Evolutionary conservation across 2,113 vertebrate genomes (phyloP).

Genomic region (Syngnathoides biaculeatus): DNA sequence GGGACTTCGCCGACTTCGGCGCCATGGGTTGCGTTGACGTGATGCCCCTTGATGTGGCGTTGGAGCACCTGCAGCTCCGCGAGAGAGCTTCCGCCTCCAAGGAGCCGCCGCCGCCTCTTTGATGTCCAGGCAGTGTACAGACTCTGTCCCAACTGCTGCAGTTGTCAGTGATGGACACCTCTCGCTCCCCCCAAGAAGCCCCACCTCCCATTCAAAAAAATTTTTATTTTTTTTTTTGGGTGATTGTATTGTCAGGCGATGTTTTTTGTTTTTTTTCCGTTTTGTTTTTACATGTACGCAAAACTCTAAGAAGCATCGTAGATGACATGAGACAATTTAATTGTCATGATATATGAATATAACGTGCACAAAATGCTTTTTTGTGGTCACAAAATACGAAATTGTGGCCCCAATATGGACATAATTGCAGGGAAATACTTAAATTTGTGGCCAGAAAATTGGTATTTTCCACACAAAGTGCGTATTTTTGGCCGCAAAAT

Average conservation of each 20-base stretch:
- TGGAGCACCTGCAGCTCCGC: conserved; percentile 98
- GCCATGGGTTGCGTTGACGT: conserved; percentile 99
- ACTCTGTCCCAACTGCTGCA: conserved; percentile 99
- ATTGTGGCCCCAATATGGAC: background rate
- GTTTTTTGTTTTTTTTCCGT: conserved; percentile 97
- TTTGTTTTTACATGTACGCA: conserved; percentile 99
- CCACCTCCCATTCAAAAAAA: conserved; percentile 48
- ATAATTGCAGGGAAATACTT: background rate
- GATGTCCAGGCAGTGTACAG: conserved; percentile 92
- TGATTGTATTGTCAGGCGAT: conserved; percentile 99
- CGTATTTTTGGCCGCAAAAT: background rate
- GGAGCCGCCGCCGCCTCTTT: conserved; percentile 99
- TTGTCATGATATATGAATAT: background rate
- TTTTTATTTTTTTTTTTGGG: conserved; percentile 76
- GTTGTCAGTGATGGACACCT: conserved; percentile 94
- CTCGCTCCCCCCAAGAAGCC: conserved; percentile 42
- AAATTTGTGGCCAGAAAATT: no score
- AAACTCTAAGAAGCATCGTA: conserved; percentile 55
- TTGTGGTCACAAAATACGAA: background rate
- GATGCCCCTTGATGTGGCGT: conserved; percentile 99
- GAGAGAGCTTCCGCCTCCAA: conserved; percentile 91
- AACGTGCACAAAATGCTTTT: background rate
- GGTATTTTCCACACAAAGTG: no score
- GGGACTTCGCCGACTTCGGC: conserved; percentile 95
- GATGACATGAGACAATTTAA: background rate